phyloP scores from a whole-genome alignment of 2,113 vertebrate genomes.

The Bothrops jararaca region DNA sequence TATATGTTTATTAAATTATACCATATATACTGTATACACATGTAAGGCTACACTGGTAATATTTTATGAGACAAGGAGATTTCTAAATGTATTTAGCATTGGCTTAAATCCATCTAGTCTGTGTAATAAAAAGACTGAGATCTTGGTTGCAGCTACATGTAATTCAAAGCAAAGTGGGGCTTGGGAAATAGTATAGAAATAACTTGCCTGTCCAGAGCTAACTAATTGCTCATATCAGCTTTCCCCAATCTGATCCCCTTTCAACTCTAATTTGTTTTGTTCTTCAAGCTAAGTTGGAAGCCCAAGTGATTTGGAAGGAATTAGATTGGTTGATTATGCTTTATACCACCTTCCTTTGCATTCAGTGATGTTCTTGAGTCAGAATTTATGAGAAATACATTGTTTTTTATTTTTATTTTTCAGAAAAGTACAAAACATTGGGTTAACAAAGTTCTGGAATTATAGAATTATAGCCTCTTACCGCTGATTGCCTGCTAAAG shows the following conservation, averaged over 20 bases:
- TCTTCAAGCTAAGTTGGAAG: background rate
- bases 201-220: background rate
- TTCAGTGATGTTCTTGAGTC: background rate
- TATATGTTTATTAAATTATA: background rate
- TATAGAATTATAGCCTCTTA: slow-evolving; percentile 25
- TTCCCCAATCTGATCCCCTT: background rate
- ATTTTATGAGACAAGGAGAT: background rate
- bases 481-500: slow-evolving; percentile 59
- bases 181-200: background rate
- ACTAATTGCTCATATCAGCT: background rate
- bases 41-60: background rate
- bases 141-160: background rate
- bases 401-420: background rate
- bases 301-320: background rate
- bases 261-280: background rate
- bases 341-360: background rate
- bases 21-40: background rate
- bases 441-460: too few relatives aligned
- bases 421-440: background rate
- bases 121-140: background rate
- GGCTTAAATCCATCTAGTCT: background rate
- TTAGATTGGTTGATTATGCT: background rate
- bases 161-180: background rate
- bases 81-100: background rate
- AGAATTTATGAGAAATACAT: background rate